Conservation (phyloP, 2,113 vertebrate genomes). For the human region GRCh38 chr3:21442501-21443000, state of each 20-base stretch:
- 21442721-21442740: background rate
- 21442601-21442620: background rate
- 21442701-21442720: background rate
- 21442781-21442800: background rate
- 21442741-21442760: background rate
- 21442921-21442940: background rate
- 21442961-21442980: background rate
- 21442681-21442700: background rate
- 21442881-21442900: no score
- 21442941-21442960: background rate
- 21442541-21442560: background rate
- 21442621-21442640: background rate
- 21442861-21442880: background rate
- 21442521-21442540: slow-evolving; percentile 47
- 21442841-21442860: no score
- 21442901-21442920: background rate
- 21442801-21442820: fast-evolving
- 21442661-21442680: background rate
- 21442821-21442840: background rate
- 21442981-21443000: background rate
- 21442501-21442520: background rate
- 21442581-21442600: background rate
- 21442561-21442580: background rate
- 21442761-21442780: no score
- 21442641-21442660: background rate